Percentiles rank a stretch among this genome's conserved stretches.
Conservation (phyloP, 2,888 invertebrate species). For the Drosophila pseudotakahashii region DNA sequence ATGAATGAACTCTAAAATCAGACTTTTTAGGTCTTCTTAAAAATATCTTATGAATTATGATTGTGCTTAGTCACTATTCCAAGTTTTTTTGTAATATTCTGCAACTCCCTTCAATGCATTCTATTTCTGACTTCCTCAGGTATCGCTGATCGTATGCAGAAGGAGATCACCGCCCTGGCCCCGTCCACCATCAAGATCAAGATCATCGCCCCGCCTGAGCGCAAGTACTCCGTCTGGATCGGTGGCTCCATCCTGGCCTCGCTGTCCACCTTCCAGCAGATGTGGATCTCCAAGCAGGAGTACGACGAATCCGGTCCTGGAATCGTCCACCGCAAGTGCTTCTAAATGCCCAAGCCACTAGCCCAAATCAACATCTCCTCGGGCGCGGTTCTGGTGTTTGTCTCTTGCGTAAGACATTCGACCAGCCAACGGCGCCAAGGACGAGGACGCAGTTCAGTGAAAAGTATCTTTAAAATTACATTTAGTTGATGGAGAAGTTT, state of each 20-base stretch:
- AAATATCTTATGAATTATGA: too few relatives aligned
- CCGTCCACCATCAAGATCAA: slow-evolving; percentile 97
- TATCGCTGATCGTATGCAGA: slow-evolving; percentile 95
- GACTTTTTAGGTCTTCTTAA: too few relatives aligned
- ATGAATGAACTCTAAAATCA: too few relatives aligned
- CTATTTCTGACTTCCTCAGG: slow-evolving; percentile 61
- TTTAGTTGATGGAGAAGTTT: slow-evolving; percentile 73
- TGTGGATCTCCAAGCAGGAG: slow-evolving; percentile 96
- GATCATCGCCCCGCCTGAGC: slow-evolving; percentile 95
- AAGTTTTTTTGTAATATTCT: too few relatives aligned
- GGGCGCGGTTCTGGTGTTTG: slow-evolving; percentile 39
- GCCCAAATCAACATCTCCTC: slow-evolving; percentile 31
- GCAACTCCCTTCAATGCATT: not conserved
- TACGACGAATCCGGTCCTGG: slow-evolving; percentile 86
- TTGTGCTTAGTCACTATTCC: too few relatives aligned
- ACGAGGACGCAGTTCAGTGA: slow-evolving; percentile 54
- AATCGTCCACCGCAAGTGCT: slow-evolving; percentile 99
- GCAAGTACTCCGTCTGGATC: slow-evolving; percentile 96
- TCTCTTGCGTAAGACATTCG: slow-evolving; percentile 58
- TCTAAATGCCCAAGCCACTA: slow-evolving; percentile 86
- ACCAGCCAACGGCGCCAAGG: slow-evolving; percentile 58
- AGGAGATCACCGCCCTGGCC: slow-evolving; percentile 94
- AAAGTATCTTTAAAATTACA: slow-evolving; percentile 78
- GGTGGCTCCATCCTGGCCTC: slow-evolving; percentile 93
- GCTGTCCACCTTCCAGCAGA: slow-evolving; percentile 95